Evolutionary conservation across 1,140 invertebrate genomes (phyloP).

Genomic region (Subanguina moxae): DNA sequence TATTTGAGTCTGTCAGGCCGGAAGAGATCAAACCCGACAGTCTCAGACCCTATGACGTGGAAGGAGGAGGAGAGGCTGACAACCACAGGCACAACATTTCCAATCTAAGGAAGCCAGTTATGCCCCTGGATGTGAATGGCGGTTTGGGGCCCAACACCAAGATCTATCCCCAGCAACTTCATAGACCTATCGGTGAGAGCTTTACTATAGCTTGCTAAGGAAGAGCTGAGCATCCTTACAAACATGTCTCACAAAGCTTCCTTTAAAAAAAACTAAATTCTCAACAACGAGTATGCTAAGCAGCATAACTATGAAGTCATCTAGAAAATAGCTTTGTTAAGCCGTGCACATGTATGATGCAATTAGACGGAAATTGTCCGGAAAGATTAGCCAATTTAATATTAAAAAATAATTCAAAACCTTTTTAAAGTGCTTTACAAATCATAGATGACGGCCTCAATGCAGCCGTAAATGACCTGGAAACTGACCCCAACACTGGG

Average conservation of each 20-base stretch:
- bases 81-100: conserved; percentile 55
- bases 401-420: too few species aligned
- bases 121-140: conserved; percentile 46
- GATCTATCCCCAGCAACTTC: conserved; percentile 41
- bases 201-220: too few species aligned
- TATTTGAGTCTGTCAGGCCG: conserved; percentile 52
- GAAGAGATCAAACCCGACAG: conserved; percentile 58
- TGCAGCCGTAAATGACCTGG: conserved; percentile 53
- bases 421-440: background rate
- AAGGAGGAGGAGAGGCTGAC: conserved; percentile 57
- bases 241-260: too few species aligned
- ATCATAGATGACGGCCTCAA: conserved; percentile 53
- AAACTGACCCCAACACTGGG: conserved; percentile 55
- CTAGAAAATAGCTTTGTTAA: too few species aligned
- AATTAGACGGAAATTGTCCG: too few species aligned
- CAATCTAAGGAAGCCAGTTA: conserved; percentile 56
- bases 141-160: conserved; percentile 23
- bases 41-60: conserved; percentile 52
- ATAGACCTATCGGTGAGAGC: background rate
- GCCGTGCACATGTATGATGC: too few species aligned
- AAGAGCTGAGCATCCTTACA: too few species aligned
- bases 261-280: too few species aligned
- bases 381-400: too few species aligned
- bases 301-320: too few species aligned
- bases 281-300: too few species aligned